phyloP scores from a whole-genome alignment of 2,797 vertebrate species.

The Sylvia borin region DNA sequence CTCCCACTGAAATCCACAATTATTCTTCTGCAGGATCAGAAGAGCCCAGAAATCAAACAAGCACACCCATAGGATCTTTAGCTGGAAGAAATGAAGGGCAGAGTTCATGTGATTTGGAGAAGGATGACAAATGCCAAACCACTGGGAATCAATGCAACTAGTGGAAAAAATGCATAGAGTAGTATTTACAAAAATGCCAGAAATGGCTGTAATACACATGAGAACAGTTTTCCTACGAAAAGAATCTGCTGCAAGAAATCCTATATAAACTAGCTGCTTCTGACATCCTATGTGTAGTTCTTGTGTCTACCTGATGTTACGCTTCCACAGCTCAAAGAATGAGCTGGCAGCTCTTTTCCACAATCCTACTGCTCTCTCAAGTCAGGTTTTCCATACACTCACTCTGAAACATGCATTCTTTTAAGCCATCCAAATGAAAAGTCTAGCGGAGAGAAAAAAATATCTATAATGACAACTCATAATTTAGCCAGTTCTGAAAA shows the following conservation, averaged over 20 bases:
- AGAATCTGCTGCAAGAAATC: background rate
- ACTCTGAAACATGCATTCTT: background rate
- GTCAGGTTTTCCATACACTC: background rate
- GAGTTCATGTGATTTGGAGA: background rate
- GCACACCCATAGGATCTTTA: background rate
- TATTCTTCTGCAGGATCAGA: background rate
- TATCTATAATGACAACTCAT: background rate
- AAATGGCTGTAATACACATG: background rate
- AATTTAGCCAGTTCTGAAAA: background rate
- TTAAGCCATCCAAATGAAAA: background rate
- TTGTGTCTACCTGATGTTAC: background rate
- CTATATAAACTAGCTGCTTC: background rate
- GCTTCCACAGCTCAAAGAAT: background rate
- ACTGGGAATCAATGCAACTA: background rate
- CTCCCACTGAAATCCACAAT: background rate
- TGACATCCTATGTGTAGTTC: background rate
- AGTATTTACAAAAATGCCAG: background rate
- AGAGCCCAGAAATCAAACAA: background rate
- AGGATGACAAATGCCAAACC: background rate
- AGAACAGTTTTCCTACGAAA: background rate
- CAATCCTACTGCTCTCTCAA: background rate
- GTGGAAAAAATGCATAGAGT: background rate
- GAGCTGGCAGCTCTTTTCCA: background rate
- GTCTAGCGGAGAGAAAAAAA: background rate
- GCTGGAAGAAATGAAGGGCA: background rate